A percentile compares a stretch with the other conserved stretches of the same genome.
Conservation (phyloP, 2,113 vertebrate species). For the Tragelaphus imberbis region DNA sequence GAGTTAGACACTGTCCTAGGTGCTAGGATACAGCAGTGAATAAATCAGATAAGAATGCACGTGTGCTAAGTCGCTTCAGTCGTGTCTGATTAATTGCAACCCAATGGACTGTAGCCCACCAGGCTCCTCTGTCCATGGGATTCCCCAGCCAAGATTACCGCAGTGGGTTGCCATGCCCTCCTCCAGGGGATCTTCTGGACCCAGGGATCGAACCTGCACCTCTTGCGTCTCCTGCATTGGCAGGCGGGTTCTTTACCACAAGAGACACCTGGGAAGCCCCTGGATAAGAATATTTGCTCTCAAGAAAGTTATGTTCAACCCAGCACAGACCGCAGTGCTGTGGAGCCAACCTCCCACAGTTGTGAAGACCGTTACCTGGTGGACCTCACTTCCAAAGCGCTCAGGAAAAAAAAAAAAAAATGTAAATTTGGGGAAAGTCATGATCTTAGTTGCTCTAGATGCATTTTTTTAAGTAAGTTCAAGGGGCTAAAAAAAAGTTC, state of each 20-base stretch:
- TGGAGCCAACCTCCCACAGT: rapidly evolving
- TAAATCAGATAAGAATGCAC: background rate
- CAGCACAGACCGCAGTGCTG: rapidly evolving
- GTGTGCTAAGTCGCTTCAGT: background rate
- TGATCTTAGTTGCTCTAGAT: background rate
- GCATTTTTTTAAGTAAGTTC: constrained; percentile 31
- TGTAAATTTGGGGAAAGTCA: background rate
- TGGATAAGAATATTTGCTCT: background rate
- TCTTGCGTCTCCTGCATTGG: background rate
- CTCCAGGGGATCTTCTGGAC: background rate
- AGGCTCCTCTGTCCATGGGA: background rate
- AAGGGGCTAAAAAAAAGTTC: constrained; percentile 28
- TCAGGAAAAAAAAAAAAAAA: background rate
- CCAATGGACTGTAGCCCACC: background rate
- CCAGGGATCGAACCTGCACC: background rate
- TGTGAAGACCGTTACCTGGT: background rate
- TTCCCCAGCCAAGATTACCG: background rate
- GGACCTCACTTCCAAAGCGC: background rate
- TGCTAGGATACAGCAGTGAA: background rate
- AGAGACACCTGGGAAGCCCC: background rate
- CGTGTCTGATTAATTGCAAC: background rate
- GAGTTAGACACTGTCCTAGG: background rate
- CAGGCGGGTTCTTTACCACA: background rate
- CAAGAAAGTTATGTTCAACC: rapidly evolving
- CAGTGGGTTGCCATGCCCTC: background rate